Evolutionary conservation across 2,797 vertebrate species (phyloP).

Genomic region (Gallirallus australis): DNA sequence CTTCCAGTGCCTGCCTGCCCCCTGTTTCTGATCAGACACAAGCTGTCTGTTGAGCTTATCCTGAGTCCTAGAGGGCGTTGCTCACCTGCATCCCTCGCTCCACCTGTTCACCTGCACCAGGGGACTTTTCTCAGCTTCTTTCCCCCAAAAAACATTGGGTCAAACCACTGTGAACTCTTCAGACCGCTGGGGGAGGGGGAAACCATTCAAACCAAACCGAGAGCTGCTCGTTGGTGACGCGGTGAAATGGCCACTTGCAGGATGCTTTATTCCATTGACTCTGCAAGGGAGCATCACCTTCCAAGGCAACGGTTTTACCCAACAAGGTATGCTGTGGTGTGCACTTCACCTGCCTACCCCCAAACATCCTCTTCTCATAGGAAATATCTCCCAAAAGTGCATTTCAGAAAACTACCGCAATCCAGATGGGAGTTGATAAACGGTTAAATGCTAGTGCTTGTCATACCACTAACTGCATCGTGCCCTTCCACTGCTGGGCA

Average conservation of each 20-base stretch:
- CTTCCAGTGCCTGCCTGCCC: slow-evolving; percentile 54
- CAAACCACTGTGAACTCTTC: slow-evolving; percentile 81
- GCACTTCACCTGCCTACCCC: slow-evolving; percentile 12
- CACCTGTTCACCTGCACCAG: slow-evolving; percentile 13
- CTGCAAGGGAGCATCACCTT: slow-evolving; percentile 31
- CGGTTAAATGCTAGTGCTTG: slow-evolving; percentile 20
- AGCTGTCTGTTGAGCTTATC: slow-evolving; percentile 11
- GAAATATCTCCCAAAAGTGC: slow-evolving; percentile 60
- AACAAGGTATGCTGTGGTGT: slow-evolving; percentile 40
- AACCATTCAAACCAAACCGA: background rate
- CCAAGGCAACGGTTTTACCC: background rate
- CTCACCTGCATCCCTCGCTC: slow-evolving; percentile 20
- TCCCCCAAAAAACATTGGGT: slow-evolving; percentile 39
- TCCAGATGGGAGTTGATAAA: slow-evolving; percentile 25
- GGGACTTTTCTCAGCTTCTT: slow-evolving; percentile 22
- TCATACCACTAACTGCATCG: background rate
- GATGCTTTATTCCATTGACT: slow-evolving; percentile 44
- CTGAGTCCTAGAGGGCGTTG: slow-evolving; percentile 7
- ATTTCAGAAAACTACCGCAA: slow-evolving; percentile 25
- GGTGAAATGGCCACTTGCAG: slow-evolving; percentile 13
- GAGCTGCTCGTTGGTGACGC: slow-evolving; percentile 5
- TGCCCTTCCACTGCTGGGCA: slow-evolving; percentile 67
- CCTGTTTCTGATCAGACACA: background rate
- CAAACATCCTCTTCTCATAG: slow-evolving; percentile 13
- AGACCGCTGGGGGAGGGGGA: slow-evolving; percentile 70